Evolutionary conservation across 2,797 vertebrate genomes (phyloP), one percentile per base, ranked within the genome.

Genomic region (Ambastaia sidthimunki): DNA sequence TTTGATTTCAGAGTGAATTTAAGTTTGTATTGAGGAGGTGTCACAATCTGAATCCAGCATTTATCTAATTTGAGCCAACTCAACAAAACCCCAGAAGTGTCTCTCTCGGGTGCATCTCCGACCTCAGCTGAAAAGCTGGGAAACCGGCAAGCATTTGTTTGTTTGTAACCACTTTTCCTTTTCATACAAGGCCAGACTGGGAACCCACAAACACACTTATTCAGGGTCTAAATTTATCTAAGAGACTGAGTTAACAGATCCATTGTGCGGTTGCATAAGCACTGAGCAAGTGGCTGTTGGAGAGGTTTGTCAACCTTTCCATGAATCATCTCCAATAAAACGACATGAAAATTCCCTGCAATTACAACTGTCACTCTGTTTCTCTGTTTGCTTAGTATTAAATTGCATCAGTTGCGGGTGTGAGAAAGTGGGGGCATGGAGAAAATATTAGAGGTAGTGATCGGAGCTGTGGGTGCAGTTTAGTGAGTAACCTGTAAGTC

Each of bases 221-320:
- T 93, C 90, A 81, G 85, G 83, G 82, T 90, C 92, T 94, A 92
- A 91, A 91, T 92, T 93, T 93, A 92, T 90, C 89, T 86, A 57
- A 88, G 76, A 85, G 89, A 88, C 86, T 83, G 80, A 41, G 88
- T 79, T 89, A 89, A 87, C 87, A 76, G 85, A 70, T 82, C 66
- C 11, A 37, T 73, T 67, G 34, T 71, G 55, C 25, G 70, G 63
- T 70, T 65, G 19, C 72, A 31, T 10, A 13, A 69, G 73, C 54
- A 55, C 16, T 1, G 4, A 70, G 66, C 57, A 70, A 70, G 65
- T 63, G 73, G 67, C 21, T 34, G 9, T 54, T 55, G 18, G 2
- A 47, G 72, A 62, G 48, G 52, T 44, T 19, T 52, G 71, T 69
- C 71, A 41, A 54, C 28, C 73, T 76, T 75, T 75, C 66, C 16